Conservation (phyloP, 2,113 vertebrate genomes). For the Pelecanus crispus region DNA sequence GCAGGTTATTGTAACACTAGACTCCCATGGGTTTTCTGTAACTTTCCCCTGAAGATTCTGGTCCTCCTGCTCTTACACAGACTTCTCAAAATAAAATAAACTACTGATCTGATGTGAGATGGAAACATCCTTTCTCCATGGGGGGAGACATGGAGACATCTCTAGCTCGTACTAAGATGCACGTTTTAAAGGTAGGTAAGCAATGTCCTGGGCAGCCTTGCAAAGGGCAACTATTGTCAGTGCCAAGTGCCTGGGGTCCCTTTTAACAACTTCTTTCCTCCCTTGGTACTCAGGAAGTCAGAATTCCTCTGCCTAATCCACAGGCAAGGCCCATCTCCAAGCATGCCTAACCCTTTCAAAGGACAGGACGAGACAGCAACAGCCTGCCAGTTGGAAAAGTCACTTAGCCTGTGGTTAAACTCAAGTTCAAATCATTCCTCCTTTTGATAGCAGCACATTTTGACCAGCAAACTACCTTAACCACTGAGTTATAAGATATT, state of each 20-base stretch:
- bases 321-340: not conserved
- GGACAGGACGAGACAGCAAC: not conserved
- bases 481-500: not conserved
- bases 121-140: not conserved
- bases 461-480: not conserved
- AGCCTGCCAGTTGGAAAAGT: not conserved
- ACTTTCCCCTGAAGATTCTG: not conserved
- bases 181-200: not conserved
- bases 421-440: not conserved
- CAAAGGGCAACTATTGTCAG: not conserved
- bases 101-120: not conserved
- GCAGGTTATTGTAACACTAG: not conserved
- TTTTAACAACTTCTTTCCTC: not conserved
- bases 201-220: not conserved
- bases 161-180: not conserved
- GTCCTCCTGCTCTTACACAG: not conserved
- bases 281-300: not conserved
- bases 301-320: not conserved
- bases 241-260: not conserved
- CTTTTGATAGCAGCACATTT: not conserved
- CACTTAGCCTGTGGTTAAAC: not conserved
- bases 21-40: not conserved
- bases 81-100: not conserved
- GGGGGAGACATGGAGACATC: too few relatives aligned
- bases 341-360: not conserved